These are phyloP conservation scores for Zoanthus sansibaricus DNA, from an alignment of 92 coral and sea anemone genomes.

Conservation along the genomic window DNA sequence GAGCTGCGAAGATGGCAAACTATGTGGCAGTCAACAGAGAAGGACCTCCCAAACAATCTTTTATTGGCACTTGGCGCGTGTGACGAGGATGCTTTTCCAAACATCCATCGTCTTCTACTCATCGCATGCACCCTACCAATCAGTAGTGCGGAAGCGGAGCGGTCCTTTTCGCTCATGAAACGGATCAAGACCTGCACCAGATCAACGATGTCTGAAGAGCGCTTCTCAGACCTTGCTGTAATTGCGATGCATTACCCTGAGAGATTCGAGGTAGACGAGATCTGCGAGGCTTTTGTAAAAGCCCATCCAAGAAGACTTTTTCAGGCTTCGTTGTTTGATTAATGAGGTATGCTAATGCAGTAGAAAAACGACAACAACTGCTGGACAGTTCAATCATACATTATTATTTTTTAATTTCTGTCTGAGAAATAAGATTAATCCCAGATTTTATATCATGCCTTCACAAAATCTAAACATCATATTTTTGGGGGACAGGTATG, in stretches of 20 bases:
- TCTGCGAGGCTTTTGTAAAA: not conserved
- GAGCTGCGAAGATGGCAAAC: too few species aligned
- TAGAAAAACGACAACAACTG: too few species aligned
- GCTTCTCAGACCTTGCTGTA: constrained; percentile 12
- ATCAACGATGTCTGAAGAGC: constrained; percentile 34
- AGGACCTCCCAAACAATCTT: constrained; percentile 44
- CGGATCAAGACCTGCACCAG: not conserved
- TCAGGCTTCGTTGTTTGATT: too few species aligned
- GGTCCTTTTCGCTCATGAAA: constrained; percentile 42
- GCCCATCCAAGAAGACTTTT: too few species aligned
- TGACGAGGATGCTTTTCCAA: constrained; percentile 53
- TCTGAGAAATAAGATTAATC: too few species aligned
- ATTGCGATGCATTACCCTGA: constrained; percentile 10
- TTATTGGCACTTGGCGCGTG: not conserved
- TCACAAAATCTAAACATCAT: too few species aligned
- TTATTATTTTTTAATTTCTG: too few species aligned
- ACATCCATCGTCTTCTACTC: constrained; percentile 49
- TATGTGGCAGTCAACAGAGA: too few species aligned
- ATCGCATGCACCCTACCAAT: constrained; percentile 51
- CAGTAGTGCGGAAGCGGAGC: constrained; percentile 46
- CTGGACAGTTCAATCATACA: too few species aligned
- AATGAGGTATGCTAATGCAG: too few species aligned
- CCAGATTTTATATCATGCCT: too few species aligned
- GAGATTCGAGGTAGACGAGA: constrained; percentile 55
- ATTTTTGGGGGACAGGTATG: too few species aligned